Conservation (phyloP, 2,888 invertebrate genomes). For the Drosophila subsilvestris region DNA sequence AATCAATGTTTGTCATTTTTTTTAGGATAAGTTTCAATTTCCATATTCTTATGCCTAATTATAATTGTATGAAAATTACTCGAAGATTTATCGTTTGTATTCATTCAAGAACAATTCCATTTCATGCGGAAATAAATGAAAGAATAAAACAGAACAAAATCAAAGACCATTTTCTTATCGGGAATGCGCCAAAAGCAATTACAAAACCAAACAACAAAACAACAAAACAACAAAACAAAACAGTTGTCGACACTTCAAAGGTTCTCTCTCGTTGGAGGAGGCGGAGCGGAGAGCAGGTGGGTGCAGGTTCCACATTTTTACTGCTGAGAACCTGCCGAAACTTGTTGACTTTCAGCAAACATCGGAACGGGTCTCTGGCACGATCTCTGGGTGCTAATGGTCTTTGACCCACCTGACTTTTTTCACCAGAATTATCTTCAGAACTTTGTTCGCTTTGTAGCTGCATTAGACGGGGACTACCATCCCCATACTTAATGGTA, state of each 20-base stretch:
- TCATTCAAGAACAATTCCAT: constrained; percentile 27
- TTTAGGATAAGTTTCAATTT: constrained; percentile 43
- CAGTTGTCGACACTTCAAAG: constrained; percentile 21
- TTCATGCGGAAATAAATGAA: constrained; percentile 42
- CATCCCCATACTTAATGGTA: background rate
- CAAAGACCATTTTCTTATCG: constrained; percentile 40
- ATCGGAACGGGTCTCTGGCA: constrained; percentile 2
- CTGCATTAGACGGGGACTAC: background rate
- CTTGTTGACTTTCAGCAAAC: constrained; percentile 28
- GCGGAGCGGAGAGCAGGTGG: too few relatives aligned
- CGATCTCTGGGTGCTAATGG: constrained; percentile 5
- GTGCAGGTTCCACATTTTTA: constrained; percentile 1
- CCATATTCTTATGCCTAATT: constrained; percentile 42
- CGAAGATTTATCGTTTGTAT: constrained; percentile 26
- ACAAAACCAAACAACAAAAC: background rate
- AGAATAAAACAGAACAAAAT: constrained; percentile 37
- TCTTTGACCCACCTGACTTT: constrained; percentile 27
- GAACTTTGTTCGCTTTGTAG: background rate
- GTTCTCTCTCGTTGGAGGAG: background rate
- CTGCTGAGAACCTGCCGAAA: constrained; percentile 5
- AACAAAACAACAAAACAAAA: background rate
- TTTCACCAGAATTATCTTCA: background rate
- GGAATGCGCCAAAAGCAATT: background rate
- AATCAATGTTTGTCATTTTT: constrained; percentile 42
- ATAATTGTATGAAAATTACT: constrained; percentile 31